Percentiles rank a stretch among this genome's conserved stretches.
Evolutionary conservation across 2,113 vertebrate species (phyloP).

Genomic region (Chaetura pelagica): DNA sequence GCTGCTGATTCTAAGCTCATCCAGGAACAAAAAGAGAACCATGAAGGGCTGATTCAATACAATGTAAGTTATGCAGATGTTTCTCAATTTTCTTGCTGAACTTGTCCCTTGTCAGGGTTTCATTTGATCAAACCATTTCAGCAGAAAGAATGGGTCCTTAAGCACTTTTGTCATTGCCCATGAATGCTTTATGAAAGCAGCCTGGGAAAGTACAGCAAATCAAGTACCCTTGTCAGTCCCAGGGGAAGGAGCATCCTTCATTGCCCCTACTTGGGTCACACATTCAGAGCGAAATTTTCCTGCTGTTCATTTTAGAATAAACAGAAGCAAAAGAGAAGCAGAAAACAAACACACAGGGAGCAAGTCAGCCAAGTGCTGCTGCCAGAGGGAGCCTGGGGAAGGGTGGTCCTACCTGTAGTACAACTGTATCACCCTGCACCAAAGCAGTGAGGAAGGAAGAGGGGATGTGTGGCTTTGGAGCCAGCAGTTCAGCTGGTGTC

Average conservation of each 20-base stretch:
- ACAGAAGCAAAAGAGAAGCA: background rate
- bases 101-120: background rate
- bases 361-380: background rate
- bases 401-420: fast-evolving
- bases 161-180: background rate
- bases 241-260: background rate
- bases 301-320: background rate
- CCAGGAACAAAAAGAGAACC: conserved; percentile 3
- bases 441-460: fast-evolving
- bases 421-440: background rate
- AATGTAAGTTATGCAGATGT: conserved; percentile 25
- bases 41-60: background rate
- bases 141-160: background rate
- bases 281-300: background rate
- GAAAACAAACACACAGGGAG: background rate
- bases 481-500: background rate
- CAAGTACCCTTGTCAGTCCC: background rate
- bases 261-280: fast-evolving
- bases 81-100: background rate
- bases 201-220: background rate
- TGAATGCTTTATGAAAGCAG: background rate
- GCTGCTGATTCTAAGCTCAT: conserved; percentile 44
- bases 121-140: background rate
- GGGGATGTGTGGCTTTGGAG: fast-evolving
- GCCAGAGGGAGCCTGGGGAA: fast-evolving